Conservation (phyloP, 35 echinoderm and acorn worm species). For the Stichopus chloronotus region DNA sequence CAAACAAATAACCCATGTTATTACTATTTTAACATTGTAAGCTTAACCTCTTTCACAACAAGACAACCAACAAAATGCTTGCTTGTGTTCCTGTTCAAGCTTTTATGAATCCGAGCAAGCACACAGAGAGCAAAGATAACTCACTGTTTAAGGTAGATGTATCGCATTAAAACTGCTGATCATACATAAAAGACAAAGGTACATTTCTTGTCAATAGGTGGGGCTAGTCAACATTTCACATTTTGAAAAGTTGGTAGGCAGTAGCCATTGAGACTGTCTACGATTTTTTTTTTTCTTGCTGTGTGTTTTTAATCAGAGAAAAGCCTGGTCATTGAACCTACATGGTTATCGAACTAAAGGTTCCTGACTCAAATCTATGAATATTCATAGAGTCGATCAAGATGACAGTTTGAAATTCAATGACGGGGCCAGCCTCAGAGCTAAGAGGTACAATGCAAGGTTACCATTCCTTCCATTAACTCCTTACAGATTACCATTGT, state of each 20-base stretch:
- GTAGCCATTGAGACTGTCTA: neutral
- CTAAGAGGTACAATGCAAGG: constrained; percentile 54
- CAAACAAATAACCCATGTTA: no score
- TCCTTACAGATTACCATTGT: constrained; percentile 18
- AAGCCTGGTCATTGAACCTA: constrained; percentile 50
- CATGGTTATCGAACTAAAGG: constrained; percentile 59
- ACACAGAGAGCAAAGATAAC: no score
- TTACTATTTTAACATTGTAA: no score
- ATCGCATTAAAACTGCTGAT: no score
- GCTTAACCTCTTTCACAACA: no score
- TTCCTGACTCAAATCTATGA: constrained; percentile 56
- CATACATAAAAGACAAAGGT: no score
- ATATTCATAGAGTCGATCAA: constrained; percentile 50
- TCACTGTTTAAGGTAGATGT: no score
- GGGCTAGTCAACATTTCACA: constrained; percentile 29
- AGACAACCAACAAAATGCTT: no score
- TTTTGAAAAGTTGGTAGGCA: neutral
- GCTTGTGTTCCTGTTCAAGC: no score
- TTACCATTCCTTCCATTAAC: neutral
- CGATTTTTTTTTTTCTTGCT: neutral
- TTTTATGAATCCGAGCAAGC: no score
- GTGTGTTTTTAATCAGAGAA: neutral
- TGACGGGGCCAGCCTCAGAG: constrained; percentile 57
- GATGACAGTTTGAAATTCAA: constrained; percentile 59
- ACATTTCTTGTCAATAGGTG: constrained; percentile 33